Conservation (phyloP, 2,113 vertebrate species). For the Pithys albifrons region DNA sequence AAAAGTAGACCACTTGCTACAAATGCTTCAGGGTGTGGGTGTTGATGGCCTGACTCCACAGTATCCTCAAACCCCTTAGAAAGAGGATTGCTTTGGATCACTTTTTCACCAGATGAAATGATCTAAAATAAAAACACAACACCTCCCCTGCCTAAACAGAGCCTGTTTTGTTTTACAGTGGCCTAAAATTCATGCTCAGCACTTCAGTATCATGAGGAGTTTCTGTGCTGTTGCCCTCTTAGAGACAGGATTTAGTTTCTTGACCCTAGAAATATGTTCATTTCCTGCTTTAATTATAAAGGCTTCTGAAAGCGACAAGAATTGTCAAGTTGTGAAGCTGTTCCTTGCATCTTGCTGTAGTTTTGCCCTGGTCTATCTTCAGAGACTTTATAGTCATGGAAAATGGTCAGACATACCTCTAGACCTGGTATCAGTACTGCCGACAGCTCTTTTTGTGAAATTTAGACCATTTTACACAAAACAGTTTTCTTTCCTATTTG, state of each 20-base stretch:
- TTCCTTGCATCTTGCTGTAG: background rate
- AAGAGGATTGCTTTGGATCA: background rate
- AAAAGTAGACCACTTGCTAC: background rate
- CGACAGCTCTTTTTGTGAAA: background rate
- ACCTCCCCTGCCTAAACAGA: background rate
- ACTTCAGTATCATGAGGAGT: background rate
- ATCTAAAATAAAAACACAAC: background rate
- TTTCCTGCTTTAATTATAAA: background rate
- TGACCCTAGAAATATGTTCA: background rate
- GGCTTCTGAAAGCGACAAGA: background rate
- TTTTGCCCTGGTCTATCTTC: background rate
- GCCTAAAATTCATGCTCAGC: background rate
- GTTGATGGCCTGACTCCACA: background rate
- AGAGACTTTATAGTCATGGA: background rate
- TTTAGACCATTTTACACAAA: background rate
- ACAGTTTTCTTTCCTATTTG: background rate
- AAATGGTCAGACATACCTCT: background rate
- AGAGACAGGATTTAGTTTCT: background rate
- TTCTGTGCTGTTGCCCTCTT: background rate
- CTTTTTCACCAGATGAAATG: background rate
- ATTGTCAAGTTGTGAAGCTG: background rate
- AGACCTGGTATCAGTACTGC: background rate
- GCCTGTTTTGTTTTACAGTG: background rate
- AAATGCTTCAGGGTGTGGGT: background rate
- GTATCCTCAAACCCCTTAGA: background rate